Evolutionary conservation across 2,888 invertebrate species (phyloP), one percentile per base, ranked within the genome.

Genomic region (Gymnosoma rotundatum): DNA sequence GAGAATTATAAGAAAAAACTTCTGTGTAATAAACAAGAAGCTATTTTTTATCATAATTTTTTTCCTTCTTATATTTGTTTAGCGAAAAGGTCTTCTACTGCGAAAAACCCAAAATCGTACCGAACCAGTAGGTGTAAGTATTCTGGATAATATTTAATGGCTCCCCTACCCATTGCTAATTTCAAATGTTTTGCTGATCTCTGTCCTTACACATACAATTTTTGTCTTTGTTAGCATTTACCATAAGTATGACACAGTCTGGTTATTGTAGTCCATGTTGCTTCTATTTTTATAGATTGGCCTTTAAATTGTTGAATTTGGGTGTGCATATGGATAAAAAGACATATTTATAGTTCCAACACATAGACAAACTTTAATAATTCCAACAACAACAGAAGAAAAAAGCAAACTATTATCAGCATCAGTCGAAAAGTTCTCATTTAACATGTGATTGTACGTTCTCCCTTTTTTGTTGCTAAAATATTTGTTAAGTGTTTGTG

Each of bases 181-280:
- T 12, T n/a, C 16, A 16, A 16, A 48, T 5, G n/a, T 6, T n/a
- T 32, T 48, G 6, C 18, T 76, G 7, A 5, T 25, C 10, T 25
- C 21, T 2, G 12, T 52, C 67, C 67, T 60, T 50, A 16, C 16
- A 16, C 45, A 20, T 25, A 20, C 12, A 25, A 20, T 36, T 42
- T 73, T 75, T 83, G 67, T 58, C 72, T 80, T 36, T 72, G 61
- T 45, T 73, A 69, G 45, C 67, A 70, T 78, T 84, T 74, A 70
- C 84, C 78, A 78, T 78, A 84, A 66, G 60, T 61, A 67, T 75
- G 70, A 66, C 73, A 66, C 58, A 66, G 70, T 78, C 61, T 69
- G 45, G 58, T 78, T 78, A 14, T 16, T 36, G 70, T 7, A 54
- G 54, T n/a, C 52, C 61, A 20, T 70, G 54, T 82, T 78, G 58